Base-by-base conservation (phyloP, 2,888 invertebrate genomes). In the Anticlea derivata region DNA sequence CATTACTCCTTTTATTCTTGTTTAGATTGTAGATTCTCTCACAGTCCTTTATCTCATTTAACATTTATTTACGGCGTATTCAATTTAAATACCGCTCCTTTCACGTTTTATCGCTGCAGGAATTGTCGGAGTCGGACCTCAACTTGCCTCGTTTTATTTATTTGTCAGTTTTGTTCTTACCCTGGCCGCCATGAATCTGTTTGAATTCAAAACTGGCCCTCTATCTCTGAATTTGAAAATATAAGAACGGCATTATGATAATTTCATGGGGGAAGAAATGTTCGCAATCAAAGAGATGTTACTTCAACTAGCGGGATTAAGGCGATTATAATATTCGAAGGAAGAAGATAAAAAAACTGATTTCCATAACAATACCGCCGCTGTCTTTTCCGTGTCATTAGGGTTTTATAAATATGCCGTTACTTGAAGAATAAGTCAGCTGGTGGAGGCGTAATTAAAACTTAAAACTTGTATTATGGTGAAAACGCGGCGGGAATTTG, bases 41-140 rank as follows among this genome's bases (percentile, higher is more conserved):
- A 66, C 79, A 83, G 80, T 81, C 81, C 81, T 86, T 87, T 87
- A 86, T 88, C 85, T 87, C 85, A 83, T 86, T 87, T 84, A 84
- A 76, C 79, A 83, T 87, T 86, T 86, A 86, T 86, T 87, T 84
- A 87, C 84, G 83, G 80, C 78, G 81, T 80, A 81, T 86, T 86
- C 86, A 84, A 86, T 86, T 87, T 85, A 86, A 87, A 86, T 83
- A 85, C 81, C 74, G 78, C 79, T 83, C 76, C 78, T 80, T 81
- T 78, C 69, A 77, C 78, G 81, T 84, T 86, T 85, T 86, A 86
- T 86, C 84, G 78, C 72, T 66, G 75, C 65, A 76, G 78, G 73
- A 84, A 84, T 81, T 79, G 77, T 75, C 70, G 63, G 77, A 78
- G 75, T 80, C 71, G 78, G 78, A 78, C 73, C 73, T 71, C 70